These are phyloP conservation scores for Ferdinandea cuprea DNA, from an alignment of 2,888 invertebrate species.

Conservation along the genomic window DNA sequence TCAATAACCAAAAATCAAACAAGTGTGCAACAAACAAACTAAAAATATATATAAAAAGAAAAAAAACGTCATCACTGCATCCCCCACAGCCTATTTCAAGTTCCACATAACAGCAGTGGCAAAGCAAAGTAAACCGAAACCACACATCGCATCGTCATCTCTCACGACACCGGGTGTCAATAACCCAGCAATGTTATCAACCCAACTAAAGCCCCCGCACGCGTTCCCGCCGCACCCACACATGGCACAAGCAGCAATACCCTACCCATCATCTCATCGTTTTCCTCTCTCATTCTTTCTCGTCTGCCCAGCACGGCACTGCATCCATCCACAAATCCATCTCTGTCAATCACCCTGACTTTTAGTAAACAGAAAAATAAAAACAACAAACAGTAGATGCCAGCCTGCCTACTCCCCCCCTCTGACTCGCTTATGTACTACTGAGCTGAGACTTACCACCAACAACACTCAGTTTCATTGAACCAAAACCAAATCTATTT, in stretches of 20 bases:
- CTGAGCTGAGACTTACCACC: not conserved
- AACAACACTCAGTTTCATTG: slow-evolving; percentile 48
- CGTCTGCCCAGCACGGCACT: no score
- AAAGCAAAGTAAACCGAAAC: slow-evolving; percentile 12
- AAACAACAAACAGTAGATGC: slow-evolving; percentile 11
- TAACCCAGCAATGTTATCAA: slow-evolving; percentile 68
- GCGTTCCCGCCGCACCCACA: not conserved
- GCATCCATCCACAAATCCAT: slow-evolving; percentile 10
- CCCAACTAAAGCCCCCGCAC: slow-evolving; percentile 38
- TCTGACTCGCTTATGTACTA: not conserved
- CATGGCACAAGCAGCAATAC: no score
- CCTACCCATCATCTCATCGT: slow-evolving; percentile 6
- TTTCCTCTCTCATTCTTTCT: slow-evolving; percentile 11
- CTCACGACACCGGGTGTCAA: slow-evolving; percentile 55
- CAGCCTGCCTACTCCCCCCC: slow-evolving; percentile 7
- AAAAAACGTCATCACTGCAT: slow-evolving; percentile 8
- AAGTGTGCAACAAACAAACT: slow-evolving; percentile 37
- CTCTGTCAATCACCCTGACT: slow-evolving; percentile 64
- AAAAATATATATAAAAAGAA: no score
- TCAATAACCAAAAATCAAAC: slow-evolving; percentile 37
- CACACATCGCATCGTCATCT: slow-evolving; percentile 9
- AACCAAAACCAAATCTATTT: slow-evolving; percentile 64
- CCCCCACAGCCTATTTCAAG: not conserved
- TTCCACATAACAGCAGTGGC: not conserved
- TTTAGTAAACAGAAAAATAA: slow-evolving; percentile 37